Evolutionary conservation across 2,888 invertebrate genomes (phyloP).

Genomic region (Cerastoderma edule): DNA sequence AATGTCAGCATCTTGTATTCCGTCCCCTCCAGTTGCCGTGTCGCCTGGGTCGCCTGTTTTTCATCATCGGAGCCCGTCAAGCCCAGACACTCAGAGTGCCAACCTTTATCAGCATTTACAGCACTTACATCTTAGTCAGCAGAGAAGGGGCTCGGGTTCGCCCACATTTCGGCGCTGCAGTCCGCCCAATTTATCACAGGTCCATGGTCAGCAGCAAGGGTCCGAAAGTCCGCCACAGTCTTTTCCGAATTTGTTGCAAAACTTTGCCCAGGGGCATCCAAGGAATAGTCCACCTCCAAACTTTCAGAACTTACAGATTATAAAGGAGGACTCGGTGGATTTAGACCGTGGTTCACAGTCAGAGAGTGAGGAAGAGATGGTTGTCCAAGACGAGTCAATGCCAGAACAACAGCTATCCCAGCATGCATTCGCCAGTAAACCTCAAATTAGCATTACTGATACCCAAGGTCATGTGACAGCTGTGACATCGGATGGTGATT

Average conservation of each 20-base stretch:
- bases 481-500: conserved; percentile 70
- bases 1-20: conserved; percentile 70
- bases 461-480: conserved; percentile 88
- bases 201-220: conserved; percentile 55
- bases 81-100: conserved; percentile 79
- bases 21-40: conserved; percentile 72
- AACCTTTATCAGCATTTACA: conserved; percentile 84
- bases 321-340: conserved; percentile 81
- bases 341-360: conserved; percentile 58
- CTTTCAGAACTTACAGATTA: conserved; percentile 83
- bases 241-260: conserved; percentile 65
- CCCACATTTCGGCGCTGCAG: conserved; percentile 62
- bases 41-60: conserved; percentile 69
- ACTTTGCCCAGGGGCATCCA: conserved; percentile 69
- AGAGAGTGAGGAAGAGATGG: conserved; percentile 65
- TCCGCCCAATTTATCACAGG: conserved; percentile 55
- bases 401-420: conserved; percentile 44
- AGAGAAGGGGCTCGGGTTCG: conserved; percentile 58
- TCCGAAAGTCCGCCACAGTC: conserved; percentile 73
- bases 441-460: conserved; percentile 96
- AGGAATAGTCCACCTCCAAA: conserved; percentile 81
- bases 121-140: conserved; percentile 83
- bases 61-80: conserved; percentile 65
- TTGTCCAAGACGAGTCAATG: conserved; percentile 44
- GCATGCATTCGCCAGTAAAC: conserved; percentile 84